These are phyloP conservation scores for Hyperoplus immaculatus DNA, from an alignment of 2,797 vertebrate species.

Conservation along the genomic window DNA sequence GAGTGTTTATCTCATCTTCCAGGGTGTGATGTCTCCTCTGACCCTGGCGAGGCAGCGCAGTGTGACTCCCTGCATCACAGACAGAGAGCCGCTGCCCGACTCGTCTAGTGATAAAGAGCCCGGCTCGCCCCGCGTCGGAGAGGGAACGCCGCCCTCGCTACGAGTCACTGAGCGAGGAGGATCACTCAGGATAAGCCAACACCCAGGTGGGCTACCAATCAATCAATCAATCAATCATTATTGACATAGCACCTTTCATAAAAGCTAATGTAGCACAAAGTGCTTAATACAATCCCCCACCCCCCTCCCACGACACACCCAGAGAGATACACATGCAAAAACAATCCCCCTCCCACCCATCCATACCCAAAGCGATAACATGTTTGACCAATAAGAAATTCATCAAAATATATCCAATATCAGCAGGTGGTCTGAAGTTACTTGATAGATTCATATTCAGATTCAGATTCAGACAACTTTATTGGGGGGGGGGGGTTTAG, in stretches of 20 bases:
- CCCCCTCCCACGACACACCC: too few species aligned
- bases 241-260: too few species aligned
- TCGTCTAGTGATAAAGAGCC: conserved; percentile 77
- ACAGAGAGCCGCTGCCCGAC: conserved; percentile 80
- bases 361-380: too few species aligned
- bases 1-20: not conserved
- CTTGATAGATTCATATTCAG: not conserved
- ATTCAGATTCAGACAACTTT: too few species aligned
- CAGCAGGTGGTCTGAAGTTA: not conserved
- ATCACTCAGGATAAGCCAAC: conserved; percentile 75
- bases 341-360: too few species aligned
- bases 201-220: conserved; percentile 54
- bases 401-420: too few species aligned
- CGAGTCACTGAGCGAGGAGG: conserved; percentile 68
- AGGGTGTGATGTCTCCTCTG: conserved; percentile 80
- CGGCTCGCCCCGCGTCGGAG: conserved; percentile 69
- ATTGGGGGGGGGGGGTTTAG: too few species aligned
- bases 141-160: conserved; percentile 62
- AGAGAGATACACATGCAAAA: too few species aligned
- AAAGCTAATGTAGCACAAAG: too few species aligned
- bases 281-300: too few species aligned
- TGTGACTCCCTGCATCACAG: conserved; percentile 82
- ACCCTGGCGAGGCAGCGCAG: conserved; percentile 78
- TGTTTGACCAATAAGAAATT: too few species aligned
- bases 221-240: too few species aligned